Evolutionary conservation across 2,797 vertebrate genomes (phyloP), one percentile per base, ranked within the genome.

Genomic region (Oreochromis grahami): DNA sequence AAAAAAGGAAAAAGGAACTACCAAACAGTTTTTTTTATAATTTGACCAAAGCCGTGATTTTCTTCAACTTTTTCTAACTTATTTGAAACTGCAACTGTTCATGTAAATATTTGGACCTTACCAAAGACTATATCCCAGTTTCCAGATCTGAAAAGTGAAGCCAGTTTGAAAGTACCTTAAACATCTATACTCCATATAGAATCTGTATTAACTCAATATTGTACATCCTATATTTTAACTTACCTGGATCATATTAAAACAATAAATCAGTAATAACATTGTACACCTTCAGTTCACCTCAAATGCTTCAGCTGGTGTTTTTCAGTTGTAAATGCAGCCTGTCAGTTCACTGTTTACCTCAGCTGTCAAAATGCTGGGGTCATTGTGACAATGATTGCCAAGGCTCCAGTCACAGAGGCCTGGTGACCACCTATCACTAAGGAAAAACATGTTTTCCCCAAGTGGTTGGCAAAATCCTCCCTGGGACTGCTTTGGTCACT

Each of bases 21-120:
- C 24, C 15, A 50, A 74, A 13, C 17, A 0, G 2, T 8, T 72
- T 29, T 29, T 29, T 45, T 19, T 5, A 6, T 17, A 26, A 43
- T 72, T 19, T 48, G 29, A 74, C 15, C 43, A 48, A 74, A 72
- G 24, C 41, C 0, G 0, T 48, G n/a, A 43, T 45, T 70, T 68
- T 43, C 13, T 26, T 43, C 41, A 45, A 12, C 2, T 19, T 72
- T 48, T 19, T 48, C 68, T 19, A 29, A 45, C 65, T 29, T 72
- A 19, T 50, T 12, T 50, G 17, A 72, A 48, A 32, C 4, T 72
- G 14, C 13, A 29, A 45, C 0, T 26, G 41, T 11, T 21, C 65
- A 45, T 70, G 65, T 8, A 45, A 70, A 70, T 45, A 17, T 17
- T 68, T 51, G 65, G 38, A 70, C 8, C 3, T 17, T 45, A 45